Percentiles rank a stretch among this genome's conserved stretches.
Conservation (phyloP, 2,797 vertebrate species). For the Eulemur mongoz region DNA sequence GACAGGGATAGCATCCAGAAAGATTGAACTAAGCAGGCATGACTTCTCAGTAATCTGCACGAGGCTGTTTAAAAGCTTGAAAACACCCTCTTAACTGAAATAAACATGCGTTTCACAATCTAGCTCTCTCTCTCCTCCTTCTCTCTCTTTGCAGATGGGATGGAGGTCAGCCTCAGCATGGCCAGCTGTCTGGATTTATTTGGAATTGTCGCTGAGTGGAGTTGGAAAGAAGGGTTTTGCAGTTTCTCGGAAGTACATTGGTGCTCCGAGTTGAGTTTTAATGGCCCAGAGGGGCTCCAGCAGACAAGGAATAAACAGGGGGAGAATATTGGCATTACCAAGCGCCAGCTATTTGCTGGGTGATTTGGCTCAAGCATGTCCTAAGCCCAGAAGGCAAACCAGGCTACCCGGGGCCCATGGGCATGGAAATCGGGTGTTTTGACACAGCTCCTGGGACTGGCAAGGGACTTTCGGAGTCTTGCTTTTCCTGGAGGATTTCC, state of each 20-base stretch:
- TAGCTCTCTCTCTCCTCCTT: no score
- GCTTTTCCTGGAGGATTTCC: background rate
- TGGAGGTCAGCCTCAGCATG: background rate
- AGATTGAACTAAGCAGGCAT: background rate
- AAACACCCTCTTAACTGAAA: background rate
- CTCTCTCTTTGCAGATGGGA: background rate
- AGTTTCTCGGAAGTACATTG: background rate
- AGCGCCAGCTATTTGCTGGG: background rate
- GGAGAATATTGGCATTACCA: no score
- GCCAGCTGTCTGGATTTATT: background rate
- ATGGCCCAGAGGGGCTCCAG: accelerated
- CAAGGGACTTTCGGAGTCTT: background rate
- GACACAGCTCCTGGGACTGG: background rate
- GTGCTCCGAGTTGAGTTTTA: background rate
- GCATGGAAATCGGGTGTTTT: background rate
- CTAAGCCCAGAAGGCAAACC: background rate
- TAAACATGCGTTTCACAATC: background rate
- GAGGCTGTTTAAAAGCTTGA: background rate
- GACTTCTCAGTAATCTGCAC: no score
- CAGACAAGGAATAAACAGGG: background rate
- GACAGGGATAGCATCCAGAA: background rate
- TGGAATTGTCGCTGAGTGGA: background rate
- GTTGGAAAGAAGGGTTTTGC: background rate
- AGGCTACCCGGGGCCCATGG: background rate
- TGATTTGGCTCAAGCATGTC: background rate